These are phyloP conservation scores for Copsychus sechellarum DNA, from an alignment of 2,113 vertebrate species.

Conservation along the genomic window DNA sequence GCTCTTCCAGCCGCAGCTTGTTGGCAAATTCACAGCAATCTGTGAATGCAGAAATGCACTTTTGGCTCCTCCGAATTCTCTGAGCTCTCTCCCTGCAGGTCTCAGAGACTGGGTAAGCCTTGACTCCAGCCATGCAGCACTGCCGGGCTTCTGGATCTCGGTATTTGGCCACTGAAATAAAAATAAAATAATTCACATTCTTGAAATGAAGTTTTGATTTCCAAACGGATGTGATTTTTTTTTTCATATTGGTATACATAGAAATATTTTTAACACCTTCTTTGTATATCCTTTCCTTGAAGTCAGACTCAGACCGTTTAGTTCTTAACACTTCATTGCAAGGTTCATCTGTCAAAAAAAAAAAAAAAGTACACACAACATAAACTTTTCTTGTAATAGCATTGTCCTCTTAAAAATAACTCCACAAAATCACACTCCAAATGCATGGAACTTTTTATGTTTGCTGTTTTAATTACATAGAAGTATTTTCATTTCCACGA, in stretches of 20 bases:
- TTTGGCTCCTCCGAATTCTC: rapidly evolving
- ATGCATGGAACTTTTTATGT: not conserved
- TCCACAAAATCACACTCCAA: not conserved
- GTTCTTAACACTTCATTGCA: slow-evolving; percentile 73
- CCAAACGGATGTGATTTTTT: not conserved
- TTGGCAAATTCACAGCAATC: slow-evolving; percentile 76
- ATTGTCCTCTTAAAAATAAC: not conserved
- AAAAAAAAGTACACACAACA: not conserved
- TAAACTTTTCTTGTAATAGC: not conserved
- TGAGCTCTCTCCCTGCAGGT: slow-evolving; percentile 68
- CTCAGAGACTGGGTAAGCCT: slow-evolving; percentile 14
- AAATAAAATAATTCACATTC: not conserved
- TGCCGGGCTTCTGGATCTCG: rapidly evolving
- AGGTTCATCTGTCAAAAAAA: slow-evolving; percentile 54
- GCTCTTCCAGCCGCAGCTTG: not conserved
- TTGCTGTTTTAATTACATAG: not conserved
- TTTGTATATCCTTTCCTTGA: slow-evolving; percentile 6
- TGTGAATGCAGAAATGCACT: slow-evolving; percentile 62
- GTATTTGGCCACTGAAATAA: slow-evolving; percentile 70
- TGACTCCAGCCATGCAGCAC: slow-evolving; percentile 78
- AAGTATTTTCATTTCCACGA: not conserved
- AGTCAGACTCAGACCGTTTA: slow-evolving; percentile 34
- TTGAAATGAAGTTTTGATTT: not conserved
- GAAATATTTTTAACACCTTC: slow-evolving; percentile 55
- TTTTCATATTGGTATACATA: not conserved